Percentiles rank a stretch among this genome's conserved stretches.
Conservation (phyloP, 2,888 invertebrate genomes). For the Meiosimyza platycephala region DNA sequence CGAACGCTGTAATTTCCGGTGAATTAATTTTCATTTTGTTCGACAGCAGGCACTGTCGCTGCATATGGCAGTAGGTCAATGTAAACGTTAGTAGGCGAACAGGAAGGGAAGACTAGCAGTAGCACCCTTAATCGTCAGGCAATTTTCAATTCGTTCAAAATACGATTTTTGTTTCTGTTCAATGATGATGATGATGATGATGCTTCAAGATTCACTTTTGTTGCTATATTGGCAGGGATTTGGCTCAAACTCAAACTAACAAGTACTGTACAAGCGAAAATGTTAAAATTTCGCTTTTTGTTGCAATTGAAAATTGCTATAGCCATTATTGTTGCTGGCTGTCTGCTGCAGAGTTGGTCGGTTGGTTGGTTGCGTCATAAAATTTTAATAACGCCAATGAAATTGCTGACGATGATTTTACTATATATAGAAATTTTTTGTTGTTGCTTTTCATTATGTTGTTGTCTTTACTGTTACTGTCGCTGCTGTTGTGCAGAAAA, state of each 20-base stretch:
- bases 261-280: too few relatives aligned
- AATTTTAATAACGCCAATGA: constrained; percentile 16
- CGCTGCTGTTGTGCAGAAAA: neutral
- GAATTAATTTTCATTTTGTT: constrained; percentile 25
- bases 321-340: neutral
- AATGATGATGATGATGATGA: neutral
- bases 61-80: neutral
- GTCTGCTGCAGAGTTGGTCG: neutral
- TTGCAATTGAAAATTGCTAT: neutral
- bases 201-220: neutral
- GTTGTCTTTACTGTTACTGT: constrained; percentile 10
- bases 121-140: too few relatives aligned
- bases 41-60: neutral
- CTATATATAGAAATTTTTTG: neutral
- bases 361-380: constrained; percentile 12
- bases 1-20: constrained; percentile 18
- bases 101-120: too few relatives aligned
- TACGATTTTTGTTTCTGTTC: neutral
- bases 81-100: too few relatives aligned
- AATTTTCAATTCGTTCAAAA: constrained; percentile 19
- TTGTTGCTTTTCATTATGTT: neutral
- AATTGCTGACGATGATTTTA: neutral
- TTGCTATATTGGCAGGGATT: too few relatives aligned
- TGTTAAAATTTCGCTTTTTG: too few relatives aligned
- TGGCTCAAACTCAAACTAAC: too few relatives aligned